phyloP scores from a whole-genome alignment of 2,797 vertebrate genomes.

The Cirrhinus molitorella region DNA sequence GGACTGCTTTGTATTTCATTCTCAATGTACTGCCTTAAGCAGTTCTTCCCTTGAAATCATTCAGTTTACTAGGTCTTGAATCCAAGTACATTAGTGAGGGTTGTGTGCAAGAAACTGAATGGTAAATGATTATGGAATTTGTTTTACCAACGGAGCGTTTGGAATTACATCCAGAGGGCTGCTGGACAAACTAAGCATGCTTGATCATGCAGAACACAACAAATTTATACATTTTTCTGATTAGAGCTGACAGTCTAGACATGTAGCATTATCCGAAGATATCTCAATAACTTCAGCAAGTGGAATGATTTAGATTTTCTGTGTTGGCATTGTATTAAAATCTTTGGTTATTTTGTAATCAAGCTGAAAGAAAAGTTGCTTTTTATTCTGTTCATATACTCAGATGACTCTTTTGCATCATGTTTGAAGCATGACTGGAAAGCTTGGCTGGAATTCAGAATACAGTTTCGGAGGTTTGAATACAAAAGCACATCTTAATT shows the following conservation, averaged over 20 bases:
- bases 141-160: background rate
- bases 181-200: conserved; percentile 10
- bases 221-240: background rate
- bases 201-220: background rate
- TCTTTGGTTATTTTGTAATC: background rate
- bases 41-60: conserved; percentile 9
- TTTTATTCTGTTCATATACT: conserved; percentile 21
- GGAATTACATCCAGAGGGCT: background rate
- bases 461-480: background rate
- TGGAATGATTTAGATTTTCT: background rate
- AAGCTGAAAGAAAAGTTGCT: background rate
- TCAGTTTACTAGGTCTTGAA: conserved; percentile 1
- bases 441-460: background rate
- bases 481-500: background rate
- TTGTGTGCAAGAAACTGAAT: background rate
- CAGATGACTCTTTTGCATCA: background rate
- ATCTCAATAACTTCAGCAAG: background rate
- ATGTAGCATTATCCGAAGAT: background rate
- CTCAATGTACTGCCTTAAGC: conserved; percentile 36
- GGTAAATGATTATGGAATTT: background rate
- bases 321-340: conserved; percentile 34
- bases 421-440: background rate
- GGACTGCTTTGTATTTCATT: conserved; percentile 50
- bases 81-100: conserved; percentile 14
- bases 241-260: background rate